Percentiles rank a stretch among this genome's conserved stretches.
These are phyloP conservation scores for Rhinogobio ventralis DNA, from an alignment of 2,797 vertebrate genomes.

Conservation along the genomic window DNA sequence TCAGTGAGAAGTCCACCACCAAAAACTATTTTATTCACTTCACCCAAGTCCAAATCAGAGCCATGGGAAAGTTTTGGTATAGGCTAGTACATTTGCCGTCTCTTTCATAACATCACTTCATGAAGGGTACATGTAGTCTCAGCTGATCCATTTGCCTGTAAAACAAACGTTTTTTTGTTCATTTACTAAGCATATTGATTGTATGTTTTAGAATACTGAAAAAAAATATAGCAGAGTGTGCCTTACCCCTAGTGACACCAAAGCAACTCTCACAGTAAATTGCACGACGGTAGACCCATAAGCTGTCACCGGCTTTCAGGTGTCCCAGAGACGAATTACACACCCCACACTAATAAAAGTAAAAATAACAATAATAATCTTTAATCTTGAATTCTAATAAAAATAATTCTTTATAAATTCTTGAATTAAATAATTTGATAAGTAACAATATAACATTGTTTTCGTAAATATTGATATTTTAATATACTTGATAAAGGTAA, in stretches of 20 bases:
- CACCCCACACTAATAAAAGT: conserved; percentile 84
- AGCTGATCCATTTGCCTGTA: conserved; percentile 79
- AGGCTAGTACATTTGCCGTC: background rate
- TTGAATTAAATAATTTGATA: background rate
- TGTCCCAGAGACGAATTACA: conserved; percentile 85
- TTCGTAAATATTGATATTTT: background rate
- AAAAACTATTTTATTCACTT: background rate
- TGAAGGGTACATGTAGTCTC: conserved; percentile 45
- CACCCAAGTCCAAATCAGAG: background rate
- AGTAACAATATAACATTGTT: background rate
- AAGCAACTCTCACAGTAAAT: conserved; percentile 94
- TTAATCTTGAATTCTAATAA: background rate
- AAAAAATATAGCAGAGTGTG: background rate
- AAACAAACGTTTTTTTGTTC: conserved; percentile 21
- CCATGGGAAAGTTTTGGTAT: background rate
- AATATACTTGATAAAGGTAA: background rate
- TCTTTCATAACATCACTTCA: conserved; percentile 40
- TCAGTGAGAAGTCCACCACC: conserved; percentile 35
- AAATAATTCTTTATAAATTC: background rate
- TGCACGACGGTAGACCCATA: conserved; percentile 91
- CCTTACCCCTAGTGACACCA: conserved; percentile 85
- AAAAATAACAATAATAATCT: background rate
- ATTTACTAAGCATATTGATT: background rate
- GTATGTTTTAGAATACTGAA: background rate
- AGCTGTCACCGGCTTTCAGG: conserved; percentile 91